Conservation (phyloP, 2,113 vertebrate genomes). For the Ardeotis arabs region DNA sequence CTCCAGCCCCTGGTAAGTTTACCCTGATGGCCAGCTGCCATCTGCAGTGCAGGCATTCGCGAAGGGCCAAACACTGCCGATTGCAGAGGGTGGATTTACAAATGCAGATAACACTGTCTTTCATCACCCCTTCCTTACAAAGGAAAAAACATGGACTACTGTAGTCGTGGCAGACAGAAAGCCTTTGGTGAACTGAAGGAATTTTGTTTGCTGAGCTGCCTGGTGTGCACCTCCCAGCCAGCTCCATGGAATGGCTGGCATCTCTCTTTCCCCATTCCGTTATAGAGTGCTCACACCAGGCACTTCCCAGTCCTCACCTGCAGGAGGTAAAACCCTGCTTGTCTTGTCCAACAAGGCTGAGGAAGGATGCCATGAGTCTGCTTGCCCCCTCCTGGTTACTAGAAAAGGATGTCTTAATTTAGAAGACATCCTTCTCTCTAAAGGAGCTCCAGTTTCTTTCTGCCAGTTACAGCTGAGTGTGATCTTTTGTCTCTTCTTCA, state of each 20-base stretch:
- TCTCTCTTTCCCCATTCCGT: neutral
- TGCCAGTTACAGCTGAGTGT: neutral
- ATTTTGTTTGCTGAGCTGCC: neutral
- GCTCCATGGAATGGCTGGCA: neutral
- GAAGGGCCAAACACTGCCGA: neutral
- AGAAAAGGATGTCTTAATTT: neutral
- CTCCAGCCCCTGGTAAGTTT: rapidly evolving
- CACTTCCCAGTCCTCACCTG: neutral
- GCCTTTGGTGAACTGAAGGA: neutral
- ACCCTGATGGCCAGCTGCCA: neutral
- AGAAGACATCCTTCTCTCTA: neutral
- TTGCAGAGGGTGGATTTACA: neutral
- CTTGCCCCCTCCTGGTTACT: neutral
- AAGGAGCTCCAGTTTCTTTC: neutral
- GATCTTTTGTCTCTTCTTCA: neutral
- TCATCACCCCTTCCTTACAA: neutral
- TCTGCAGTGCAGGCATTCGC: rapidly evolving
- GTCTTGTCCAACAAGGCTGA: neutral
- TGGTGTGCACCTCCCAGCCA: neutral
- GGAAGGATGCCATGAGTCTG: neutral
- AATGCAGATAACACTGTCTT: neutral
- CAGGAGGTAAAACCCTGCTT: neutral
- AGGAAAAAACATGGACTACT: rapidly evolving
- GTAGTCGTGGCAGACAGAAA: neutral
- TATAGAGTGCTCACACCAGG: rapidly evolving